Conservation (phyloP, 2,797 vertebrate genomes). For the Petrocephalus schoutedeni region DNA sequence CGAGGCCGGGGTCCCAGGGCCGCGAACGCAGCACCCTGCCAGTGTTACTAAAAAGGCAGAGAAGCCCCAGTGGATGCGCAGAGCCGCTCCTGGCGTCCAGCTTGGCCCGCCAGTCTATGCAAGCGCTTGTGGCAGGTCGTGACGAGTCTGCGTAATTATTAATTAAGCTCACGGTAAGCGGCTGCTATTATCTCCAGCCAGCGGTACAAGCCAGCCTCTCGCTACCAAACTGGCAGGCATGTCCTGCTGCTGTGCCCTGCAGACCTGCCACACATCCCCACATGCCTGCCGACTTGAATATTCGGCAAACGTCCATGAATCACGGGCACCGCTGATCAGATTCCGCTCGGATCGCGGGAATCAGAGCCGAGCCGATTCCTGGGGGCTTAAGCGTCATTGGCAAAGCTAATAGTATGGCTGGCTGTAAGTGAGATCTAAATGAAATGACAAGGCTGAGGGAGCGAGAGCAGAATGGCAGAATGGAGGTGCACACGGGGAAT, state of each 20-base stretch:
- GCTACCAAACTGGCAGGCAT: slow-evolving; percentile 60
- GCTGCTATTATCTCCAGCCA: slow-evolving; percentile 56
- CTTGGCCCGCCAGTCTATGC: neutral
- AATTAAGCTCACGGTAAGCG: slow-evolving; percentile 57
- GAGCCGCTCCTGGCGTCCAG: neutral
- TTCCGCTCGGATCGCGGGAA: neutral
- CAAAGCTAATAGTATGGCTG: slow-evolving; percentile 71
- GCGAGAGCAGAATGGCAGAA: slow-evolving; percentile 28
- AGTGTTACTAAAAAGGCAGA: no score
- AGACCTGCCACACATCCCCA: slow-evolving; percentile 47
- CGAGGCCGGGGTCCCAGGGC: no score
- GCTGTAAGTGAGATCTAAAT: slow-evolving; percentile 70
- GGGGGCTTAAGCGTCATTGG: slow-evolving; percentile 73
- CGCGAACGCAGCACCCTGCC: no score
- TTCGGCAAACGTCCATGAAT: neutral
- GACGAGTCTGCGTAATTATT: slow-evolving; percentile 48
- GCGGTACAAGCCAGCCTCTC: slow-evolving; percentile 54
- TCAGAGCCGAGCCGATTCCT: slow-evolving; percentile 55
- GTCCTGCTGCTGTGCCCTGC: slow-evolving; percentile 60
- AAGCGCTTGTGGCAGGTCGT: slow-evolving; percentile 38
- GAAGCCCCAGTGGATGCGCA: neutral
- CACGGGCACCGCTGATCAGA: neutral
- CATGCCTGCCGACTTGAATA: neutral
- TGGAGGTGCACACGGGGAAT: neutral
- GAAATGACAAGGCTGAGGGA: slow-evolving; percentile 64